These are phyloP conservation scores for Ovibos moschatus DNA, from an alignment of 2,113 vertebrate species.

Conservation along the genomic window DNA sequence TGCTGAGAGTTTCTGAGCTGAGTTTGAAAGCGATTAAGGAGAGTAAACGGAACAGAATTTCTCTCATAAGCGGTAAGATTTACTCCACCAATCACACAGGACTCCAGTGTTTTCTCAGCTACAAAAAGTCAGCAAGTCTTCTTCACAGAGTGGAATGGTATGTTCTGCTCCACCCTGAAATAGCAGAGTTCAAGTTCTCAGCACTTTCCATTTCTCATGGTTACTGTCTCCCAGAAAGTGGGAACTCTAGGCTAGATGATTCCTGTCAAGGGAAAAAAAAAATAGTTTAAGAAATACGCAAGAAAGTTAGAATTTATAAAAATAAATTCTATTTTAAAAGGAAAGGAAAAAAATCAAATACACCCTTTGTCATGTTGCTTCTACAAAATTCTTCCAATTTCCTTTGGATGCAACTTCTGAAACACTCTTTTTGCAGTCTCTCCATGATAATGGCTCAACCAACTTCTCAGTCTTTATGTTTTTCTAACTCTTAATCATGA, in stretches of 20 bases:
- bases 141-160: not conserved
- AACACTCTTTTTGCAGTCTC: not conserved
- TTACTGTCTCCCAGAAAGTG: not conserved
- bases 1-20: not conserved
- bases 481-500: not conserved
- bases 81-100: not conserved
- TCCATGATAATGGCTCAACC: not conserved
- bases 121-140: not conserved
- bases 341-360: not conserved
- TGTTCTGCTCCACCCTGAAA: not conserved
- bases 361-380: not conserved
- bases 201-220: not conserved
- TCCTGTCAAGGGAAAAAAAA: not conserved
- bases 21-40: not conserved
- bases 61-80: not conserved
- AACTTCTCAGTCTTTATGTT: not conserved
- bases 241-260: not conserved
- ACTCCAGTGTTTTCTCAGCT: not conserved
- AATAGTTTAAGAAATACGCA: not conserved
- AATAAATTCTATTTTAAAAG: not conserved
- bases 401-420: not conserved
- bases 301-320: not conserved
- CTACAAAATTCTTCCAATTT: not conserved
- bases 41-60: not conserved
- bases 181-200: not conserved